Evolutionary conservation across 2,888 invertebrate species (phyloP).

Genomic region (Oxytorus armatus): DNA sequence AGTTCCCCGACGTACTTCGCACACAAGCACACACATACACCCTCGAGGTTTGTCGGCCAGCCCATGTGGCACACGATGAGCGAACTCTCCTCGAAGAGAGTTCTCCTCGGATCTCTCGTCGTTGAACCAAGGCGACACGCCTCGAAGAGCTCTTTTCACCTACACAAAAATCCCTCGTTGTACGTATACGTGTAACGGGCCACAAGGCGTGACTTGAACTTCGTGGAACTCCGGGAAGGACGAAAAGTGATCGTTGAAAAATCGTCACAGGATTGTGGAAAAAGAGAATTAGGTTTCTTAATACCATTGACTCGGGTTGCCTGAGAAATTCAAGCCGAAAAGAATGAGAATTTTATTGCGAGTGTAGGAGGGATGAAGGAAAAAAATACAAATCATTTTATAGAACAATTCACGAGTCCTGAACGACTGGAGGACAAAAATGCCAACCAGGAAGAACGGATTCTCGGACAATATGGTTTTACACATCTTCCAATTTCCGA

Average conservation of each 20-base stretch:
- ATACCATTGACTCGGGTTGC: too few species aligned
- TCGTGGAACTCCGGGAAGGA: neutral
- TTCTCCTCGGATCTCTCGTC: conserved; percentile 25
- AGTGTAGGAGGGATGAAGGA: too few species aligned
- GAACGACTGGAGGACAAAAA: too few species aligned
- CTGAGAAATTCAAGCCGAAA: too few species aligned
- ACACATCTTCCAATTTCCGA: too few species aligned
- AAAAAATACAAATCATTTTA: too few species aligned
- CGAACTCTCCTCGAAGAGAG: conserved; percentile 14
- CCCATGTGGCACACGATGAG: conserved; percentile 54
- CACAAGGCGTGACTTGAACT: conserved; percentile 34
- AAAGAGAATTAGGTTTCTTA: too few species aligned
- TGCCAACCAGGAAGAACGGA: too few species aligned
- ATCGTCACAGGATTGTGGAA: neutral
- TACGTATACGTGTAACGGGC: conserved; percentile 8
- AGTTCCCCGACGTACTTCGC: conserved; percentile 53
- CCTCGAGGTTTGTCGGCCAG: conserved; percentile 36
- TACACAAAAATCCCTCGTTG: conserved; percentile 16
- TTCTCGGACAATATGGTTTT: too few species aligned
- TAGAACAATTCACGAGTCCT: too few species aligned
- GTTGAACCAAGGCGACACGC: conserved; percentile 11
- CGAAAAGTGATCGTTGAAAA: neutral
- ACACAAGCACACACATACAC: too few species aligned
- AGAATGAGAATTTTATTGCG: too few species aligned
- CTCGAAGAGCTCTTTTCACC: neutral